Conservation (phyloP, 2,888 invertebrate species). For the Tetramorium bicarinatum region DNA sequence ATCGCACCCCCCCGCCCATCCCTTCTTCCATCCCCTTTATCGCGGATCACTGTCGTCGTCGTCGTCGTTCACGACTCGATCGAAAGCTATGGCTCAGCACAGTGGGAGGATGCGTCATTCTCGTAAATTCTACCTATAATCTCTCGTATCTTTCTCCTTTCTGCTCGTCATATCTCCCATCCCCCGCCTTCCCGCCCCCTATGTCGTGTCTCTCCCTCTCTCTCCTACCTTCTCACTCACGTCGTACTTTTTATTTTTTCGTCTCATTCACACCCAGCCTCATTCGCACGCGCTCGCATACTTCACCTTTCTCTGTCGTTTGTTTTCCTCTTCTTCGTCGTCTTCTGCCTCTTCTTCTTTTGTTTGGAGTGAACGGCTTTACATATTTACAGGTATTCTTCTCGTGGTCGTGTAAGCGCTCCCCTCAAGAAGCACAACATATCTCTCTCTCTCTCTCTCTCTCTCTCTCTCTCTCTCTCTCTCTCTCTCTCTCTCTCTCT, state of each 20-base stretch:
- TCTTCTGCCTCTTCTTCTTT: slow-evolving; percentile 41
- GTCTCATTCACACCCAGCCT: slow-evolving; percentile 45
- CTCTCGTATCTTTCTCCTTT: slow-evolving; percentile 63
- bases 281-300: slow-evolving; percentile 54
- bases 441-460: slow-evolving; percentile 66
- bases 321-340: slow-evolving; percentile 55
- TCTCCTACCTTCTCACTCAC: slow-evolving; percentile 20
- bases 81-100: slow-evolving; percentile 72
- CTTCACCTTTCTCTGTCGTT: slow-evolving; percentile 54
- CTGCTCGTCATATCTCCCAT: slow-evolving; percentile 58
- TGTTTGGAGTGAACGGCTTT: slow-evolving; percentile 66
- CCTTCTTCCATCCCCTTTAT: slow-evolving; percentile 4
- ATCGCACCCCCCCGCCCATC: slow-evolving; percentile 75
- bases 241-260: slow-evolving; percentile 50
- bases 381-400: slow-evolving; percentile 82
- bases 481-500: no score
- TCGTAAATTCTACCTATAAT: slow-evolving; percentile 73
- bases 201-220: slow-evolving; percentile 1
- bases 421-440: slow-evolving; percentile 70
- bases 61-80: slow-evolving; percentile 43
- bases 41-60: slow-evolving; percentile 11
- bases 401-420: slow-evolving; percentile 75
- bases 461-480: no score
- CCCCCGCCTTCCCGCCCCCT: slow-evolving; percentile 52
- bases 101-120: slow-evolving; percentile 65